Percentiles rank a stretch among this genome's conserved stretches.
These are phyloP conservation scores for Rutilus rutilus DNA, from an alignment of 2,113 vertebrate species.

Conservation along the genomic window DNA sequence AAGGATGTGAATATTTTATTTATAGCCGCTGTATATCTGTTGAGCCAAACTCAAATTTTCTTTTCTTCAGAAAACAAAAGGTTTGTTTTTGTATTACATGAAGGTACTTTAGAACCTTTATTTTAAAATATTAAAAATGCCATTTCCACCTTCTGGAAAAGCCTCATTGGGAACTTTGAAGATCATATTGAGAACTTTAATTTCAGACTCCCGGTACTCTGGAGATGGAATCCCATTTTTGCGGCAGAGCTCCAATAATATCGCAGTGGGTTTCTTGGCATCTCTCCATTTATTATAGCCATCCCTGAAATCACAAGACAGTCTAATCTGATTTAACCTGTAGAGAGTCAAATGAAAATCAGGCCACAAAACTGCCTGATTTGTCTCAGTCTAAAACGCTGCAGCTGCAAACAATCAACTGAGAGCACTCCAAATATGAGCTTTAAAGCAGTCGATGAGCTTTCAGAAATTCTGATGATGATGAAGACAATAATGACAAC, in stretches of 20 bases:
- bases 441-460: background rate
- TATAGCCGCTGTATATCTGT: background rate
- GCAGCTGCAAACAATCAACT: background rate
- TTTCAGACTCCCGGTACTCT: conserved; percentile 82
- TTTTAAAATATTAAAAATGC: conserved; percentile 13
- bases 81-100: background rate
- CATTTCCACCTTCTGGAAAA: conserved; percentile 81
- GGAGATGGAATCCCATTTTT: conserved; percentile 80
- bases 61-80: background rate
- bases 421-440: background rate
- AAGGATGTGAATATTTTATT: background rate
- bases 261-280: conserved; percentile 83
- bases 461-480: background rate
- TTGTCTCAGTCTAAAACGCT: background rate
- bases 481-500: background rate
- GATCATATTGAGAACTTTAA: conserved; percentile 93
- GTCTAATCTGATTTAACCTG: conserved; percentile 14
- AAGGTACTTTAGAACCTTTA: background rate
- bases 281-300: conserved; percentile 92
- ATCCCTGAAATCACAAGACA: conserved; percentile 70
- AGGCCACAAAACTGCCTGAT: background rate
- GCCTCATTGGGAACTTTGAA: conserved; percentile 85
- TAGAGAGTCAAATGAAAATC: conserved; percentile 2
- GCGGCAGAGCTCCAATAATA: conserved; percentile 87
- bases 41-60: background rate